Evolutionary conservation across 2,888 invertebrate species (phyloP).

Genomic region (Agonum fuliginosum): DNA sequence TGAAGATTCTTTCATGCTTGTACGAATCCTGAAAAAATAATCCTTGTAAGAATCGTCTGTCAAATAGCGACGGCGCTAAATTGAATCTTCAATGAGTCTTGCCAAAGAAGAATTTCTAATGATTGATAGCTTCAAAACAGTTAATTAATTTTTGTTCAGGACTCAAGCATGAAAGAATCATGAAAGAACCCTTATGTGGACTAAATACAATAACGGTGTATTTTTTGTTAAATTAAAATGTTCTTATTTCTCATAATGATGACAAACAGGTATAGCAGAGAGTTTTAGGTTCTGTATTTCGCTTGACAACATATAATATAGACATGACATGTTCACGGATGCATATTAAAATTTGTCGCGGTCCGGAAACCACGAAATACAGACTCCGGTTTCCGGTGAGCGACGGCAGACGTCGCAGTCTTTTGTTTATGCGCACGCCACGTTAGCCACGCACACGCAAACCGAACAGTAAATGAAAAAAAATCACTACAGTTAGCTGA

Average conservation of each 20-base stretch:
- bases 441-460: constrained; percentile 17
- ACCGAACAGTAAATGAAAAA: constrained; percentile 18
- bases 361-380: constrained; percentile 11
- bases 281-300: neutral
- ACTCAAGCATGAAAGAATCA: too few species aligned
- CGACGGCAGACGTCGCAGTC: constrained; percentile 14
- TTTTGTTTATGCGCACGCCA: constrained; percentile 20
- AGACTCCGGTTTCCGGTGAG: constrained; percentile 7
- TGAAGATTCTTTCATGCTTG: too few species aligned
- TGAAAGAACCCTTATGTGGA: too few species aligned
- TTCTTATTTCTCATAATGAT: neutral
- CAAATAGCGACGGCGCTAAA: too few species aligned
- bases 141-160: too few species aligned
- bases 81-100: too few species aligned
- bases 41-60: too few species aligned
- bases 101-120: too few species aligned
- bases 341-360: constrained; percentile 47
- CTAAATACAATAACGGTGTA: too few species aligned
- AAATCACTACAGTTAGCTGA: too few species aligned
- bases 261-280: constrained; percentile 2
- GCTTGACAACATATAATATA: constrained; percentile 3
- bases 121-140: too few species aligned
- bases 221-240: neutral
- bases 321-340: constrained; percentile 34
- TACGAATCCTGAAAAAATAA: too few species aligned